Percentiles rank a stretch among this genome's conserved stretches.
phyloP scores from a whole-genome alignment of 1,140 invertebrate species.

The Batillaria attramentaria region DNA sequence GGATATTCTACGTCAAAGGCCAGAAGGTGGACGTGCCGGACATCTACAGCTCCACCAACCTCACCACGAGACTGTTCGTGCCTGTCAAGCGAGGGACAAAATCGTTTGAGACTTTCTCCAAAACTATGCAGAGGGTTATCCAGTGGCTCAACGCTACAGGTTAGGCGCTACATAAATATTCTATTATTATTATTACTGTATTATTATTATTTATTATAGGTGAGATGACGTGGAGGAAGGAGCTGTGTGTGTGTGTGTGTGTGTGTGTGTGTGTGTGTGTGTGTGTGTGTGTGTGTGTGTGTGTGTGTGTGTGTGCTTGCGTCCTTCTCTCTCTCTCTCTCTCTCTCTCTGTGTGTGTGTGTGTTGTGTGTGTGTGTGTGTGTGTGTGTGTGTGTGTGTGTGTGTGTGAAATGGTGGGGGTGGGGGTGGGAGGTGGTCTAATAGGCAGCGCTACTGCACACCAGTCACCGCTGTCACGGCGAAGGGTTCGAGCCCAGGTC shows the following conservation, averaged over 20 bases:
- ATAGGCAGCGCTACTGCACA: too few relatives aligned
- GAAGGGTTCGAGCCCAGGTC: too few relatives aligned
- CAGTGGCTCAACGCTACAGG: slow-evolving; percentile 44
- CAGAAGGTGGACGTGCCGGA: slow-evolving; percentile 27
- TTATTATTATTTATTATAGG: neutral
- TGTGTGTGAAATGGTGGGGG: too few relatives aligned
- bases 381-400: too few relatives aligned
- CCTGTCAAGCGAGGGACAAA: slow-evolving; percentile 28
- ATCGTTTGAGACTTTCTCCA: slow-evolving; percentile 43
- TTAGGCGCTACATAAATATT: slow-evolving; percentile 27
- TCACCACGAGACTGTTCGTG: slow-evolving; percentile 44
- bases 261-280: neutral
- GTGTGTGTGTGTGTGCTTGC: neutral
- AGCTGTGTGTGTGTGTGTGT: neutral
- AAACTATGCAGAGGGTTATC: slow-evolving; percentile 47
- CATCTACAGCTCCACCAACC: slow-evolving; percentile 27
- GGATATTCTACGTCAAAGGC: slow-evolving; percentile 45
- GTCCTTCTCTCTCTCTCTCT: neutral
- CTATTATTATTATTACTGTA: neutral
- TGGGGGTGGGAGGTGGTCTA: too few relatives aligned
- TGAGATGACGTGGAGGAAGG: neutral
- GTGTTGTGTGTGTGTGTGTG: too few relatives aligned
- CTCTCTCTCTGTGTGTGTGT: neutral
- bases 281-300: neutral
- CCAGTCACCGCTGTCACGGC: too few relatives aligned